These are phyloP conservation scores for Drymonia ruficornis DNA, from an alignment of 2,888 invertebrate genomes.

Conservation along the genomic window DNA sequence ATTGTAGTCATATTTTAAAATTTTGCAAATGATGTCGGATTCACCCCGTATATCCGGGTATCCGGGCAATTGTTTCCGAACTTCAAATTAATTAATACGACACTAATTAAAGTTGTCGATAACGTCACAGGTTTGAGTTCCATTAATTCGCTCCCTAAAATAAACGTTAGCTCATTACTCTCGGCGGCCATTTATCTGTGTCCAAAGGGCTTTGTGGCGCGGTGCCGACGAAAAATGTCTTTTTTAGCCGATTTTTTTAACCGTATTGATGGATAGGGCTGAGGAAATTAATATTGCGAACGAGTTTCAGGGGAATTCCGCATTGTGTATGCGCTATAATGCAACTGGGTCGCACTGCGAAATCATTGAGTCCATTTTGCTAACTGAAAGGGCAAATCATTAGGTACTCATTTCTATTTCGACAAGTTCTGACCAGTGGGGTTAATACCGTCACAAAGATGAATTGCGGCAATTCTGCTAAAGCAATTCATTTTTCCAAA, in stretches of 20 bases:
- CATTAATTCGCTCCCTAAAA: constrained; percentile 1
- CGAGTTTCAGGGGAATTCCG: neutral
- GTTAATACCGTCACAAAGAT: too few relatives aligned
- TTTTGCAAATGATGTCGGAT: too few relatives aligned
- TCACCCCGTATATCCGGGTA: too few relatives aligned
- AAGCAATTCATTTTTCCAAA: too few relatives aligned
- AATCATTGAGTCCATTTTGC: too few relatives aligned
- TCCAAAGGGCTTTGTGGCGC: constrained; percentile 4
- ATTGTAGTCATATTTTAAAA: too few relatives aligned
- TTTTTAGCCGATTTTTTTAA: neutral
- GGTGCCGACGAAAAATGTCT: constrained; percentile 3
- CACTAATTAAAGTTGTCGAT: constrained; percentile 4
- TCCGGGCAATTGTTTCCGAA: too few relatives aligned
- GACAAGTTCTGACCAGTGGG: too few relatives aligned
- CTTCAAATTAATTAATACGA: neutral
- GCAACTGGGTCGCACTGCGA: too few relatives aligned
- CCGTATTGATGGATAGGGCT: constrained; percentile 1
- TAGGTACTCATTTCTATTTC: too few relatives aligned
- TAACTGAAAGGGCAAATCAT: too few relatives aligned
- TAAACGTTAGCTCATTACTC: constrained; percentile 6
- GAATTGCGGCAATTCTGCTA: too few relatives aligned
- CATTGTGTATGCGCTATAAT: neutral
- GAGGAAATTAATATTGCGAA: neutral
- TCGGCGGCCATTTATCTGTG: constrained; percentile 1
- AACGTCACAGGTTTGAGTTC: constrained; percentile 2